Evolutionary conservation across 37 sponge, comb jelly and placozoan species (phyloP).

Genomic region (Cladorhizidae sp.): DNA sequence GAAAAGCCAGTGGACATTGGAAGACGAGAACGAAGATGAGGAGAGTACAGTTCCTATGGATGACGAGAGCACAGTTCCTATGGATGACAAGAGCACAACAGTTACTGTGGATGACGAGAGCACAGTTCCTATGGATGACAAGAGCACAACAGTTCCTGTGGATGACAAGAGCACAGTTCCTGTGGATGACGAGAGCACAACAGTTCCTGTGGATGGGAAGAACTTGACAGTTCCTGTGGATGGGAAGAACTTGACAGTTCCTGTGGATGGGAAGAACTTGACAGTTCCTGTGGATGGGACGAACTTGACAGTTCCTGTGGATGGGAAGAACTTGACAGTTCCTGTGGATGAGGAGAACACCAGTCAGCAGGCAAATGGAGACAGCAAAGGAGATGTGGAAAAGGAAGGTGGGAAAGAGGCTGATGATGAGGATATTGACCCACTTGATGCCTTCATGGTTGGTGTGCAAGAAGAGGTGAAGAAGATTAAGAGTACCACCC

Average conservation of each 20-base stretch:
- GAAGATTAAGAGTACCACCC: conserved; percentile 14
- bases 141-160: too few species aligned
- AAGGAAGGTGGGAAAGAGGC: conserved; percentile 52
- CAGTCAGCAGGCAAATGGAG: conserved; percentile 12
- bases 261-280: too few species aligned
- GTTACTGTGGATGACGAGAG: too few species aligned
- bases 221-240: too few species aligned
- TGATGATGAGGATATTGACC: conserved; percentile 79
- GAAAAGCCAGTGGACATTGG: conserved; percentile 77
- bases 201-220: too few species aligned
- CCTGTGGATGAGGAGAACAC: conserved; percentile 5
- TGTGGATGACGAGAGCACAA: too few species aligned
- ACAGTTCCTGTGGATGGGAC: too few species aligned
- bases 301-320: too few species aligned
- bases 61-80: conserved; percentile 17
- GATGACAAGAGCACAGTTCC: too few species aligned
- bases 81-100: too few species aligned
- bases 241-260: too few species aligned
- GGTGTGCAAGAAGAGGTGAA: conserved; percentile 41
- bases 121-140: too few species aligned
- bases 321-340: conserved; percentile 81
- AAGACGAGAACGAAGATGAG: conserved; percentile 92
- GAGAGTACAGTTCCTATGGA: conserved; percentile 36
- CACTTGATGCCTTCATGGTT: conserved; percentile 89
- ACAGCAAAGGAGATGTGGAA: conserved; percentile 52